Conservation (phyloP, 2,888 invertebrate species). For the Mythimna vitellina region DNA sequence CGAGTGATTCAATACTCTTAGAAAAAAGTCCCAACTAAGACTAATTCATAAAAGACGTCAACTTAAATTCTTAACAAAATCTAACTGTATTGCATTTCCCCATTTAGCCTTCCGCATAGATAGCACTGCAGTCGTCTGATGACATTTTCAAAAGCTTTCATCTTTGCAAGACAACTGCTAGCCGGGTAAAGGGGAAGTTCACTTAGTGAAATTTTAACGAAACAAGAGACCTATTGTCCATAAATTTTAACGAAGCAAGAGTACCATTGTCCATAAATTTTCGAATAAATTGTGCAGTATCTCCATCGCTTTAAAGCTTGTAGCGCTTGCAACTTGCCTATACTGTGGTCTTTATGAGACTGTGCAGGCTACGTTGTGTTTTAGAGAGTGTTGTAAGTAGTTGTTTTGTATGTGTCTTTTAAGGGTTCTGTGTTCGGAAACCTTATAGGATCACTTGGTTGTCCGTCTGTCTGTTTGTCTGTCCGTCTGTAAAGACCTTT, state of each 20-base stretch:
- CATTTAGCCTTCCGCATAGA: conserved; percentile 5
- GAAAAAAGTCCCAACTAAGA: no score
- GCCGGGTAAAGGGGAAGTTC: conserved; percentile 2
- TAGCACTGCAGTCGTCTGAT: conserved; percentile 35
- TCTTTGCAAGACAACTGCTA: conserved; percentile 17
- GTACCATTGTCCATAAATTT: conserved; percentile 24
- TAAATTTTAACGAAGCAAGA: conserved; percentile 48
- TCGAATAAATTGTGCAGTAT: conserved; percentile 33
- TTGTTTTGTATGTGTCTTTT: no score
- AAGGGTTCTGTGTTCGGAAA: no score
- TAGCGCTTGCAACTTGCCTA: not conserved
- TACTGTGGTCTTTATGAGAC: not conserved
- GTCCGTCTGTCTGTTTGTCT: no score
- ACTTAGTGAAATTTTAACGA: conserved; percentile 49
- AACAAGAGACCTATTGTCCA: conserved; percentile 17
- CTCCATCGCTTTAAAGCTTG: not conserved
- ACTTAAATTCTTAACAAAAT: not conserved
- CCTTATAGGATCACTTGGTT: no score
- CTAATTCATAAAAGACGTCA: not conserved
- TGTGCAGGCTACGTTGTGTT: not conserved
- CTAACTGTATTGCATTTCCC: conserved; percentile 12
- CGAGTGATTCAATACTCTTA: no score
- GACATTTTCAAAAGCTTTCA: conserved; percentile 43
- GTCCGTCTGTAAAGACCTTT: no score
- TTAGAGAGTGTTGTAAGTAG: no score